Percentiles rank a stretch among this genome's conserved stretches.
Evolutionary conservation across 2,888 invertebrate genomes (phyloP).

Genomic region (Dynastes grantii): DNA sequence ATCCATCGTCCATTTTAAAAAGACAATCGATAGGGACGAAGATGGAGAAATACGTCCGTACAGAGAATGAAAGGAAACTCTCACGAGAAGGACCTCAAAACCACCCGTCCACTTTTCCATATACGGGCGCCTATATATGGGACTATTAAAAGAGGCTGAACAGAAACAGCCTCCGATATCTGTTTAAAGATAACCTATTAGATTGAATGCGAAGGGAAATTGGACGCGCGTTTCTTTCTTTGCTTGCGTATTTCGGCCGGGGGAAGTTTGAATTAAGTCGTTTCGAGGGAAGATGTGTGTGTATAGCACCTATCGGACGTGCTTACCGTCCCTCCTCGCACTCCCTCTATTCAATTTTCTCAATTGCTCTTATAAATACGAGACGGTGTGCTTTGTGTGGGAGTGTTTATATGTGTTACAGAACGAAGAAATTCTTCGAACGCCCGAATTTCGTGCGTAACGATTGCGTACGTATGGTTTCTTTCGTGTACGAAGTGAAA

Average conservation of each 20-base stretch:
- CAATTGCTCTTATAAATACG: conserved; percentile 37
- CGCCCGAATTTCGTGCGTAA: background rate
- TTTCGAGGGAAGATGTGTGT: background rate
- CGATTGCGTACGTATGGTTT: background rate
- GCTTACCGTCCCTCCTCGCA: background rate
- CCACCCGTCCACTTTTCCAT: background rate
- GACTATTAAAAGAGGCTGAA: conserved; percentile 10
- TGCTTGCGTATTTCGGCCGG: conserved; percentile 10
- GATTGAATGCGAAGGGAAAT: background rate
- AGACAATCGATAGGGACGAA: background rate
- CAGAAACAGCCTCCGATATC: conserved; percentile 19
- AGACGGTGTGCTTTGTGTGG: conserved; percentile 5
- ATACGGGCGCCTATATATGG: conserved; percentile 12
- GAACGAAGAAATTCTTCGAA: background rate
- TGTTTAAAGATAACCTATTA: conserved; percentile 26
- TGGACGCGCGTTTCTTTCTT: background rate
- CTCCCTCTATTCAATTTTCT: conserved; percentile 34
- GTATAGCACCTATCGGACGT: conserved; percentile 18
- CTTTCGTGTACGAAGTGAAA: background rate
- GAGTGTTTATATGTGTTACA: conserved; percentile 21
- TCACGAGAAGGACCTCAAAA: background rate
- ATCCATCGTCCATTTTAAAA: background rate
- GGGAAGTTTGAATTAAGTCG: conserved; percentile 25
- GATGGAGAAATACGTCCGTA: background rate
- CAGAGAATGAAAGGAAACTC: too few relatives aligned